phyloP scores from a whole-genome alignment of 2,113 vertebrate genomes.

The Lycaon pictus region DNA sequence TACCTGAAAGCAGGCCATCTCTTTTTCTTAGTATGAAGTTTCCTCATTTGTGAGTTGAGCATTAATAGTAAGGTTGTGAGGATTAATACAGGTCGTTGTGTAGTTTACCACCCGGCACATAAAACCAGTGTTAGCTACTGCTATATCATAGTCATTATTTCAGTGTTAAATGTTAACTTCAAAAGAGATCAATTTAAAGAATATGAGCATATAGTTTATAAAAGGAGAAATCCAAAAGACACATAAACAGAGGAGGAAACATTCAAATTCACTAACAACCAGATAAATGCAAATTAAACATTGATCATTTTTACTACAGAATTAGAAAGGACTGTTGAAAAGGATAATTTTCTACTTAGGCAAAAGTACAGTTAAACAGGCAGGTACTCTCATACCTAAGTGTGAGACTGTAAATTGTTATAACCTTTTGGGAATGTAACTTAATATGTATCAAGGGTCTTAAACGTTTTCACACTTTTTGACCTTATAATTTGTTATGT shows the following conservation, averaged over 20 bases:
- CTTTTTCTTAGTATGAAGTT: background rate
- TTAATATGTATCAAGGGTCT: background rate
- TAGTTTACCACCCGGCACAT: background rate
- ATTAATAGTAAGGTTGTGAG: conserved; percentile 29
- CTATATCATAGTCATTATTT: background rate
- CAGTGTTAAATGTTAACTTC: background rate
- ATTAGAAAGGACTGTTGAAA: conserved; percentile 12
- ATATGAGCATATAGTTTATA: background rate
- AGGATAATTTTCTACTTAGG: background rate
- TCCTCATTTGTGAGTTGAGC: conserved; percentile 8
- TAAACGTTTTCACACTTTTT: conserved; percentile 5
- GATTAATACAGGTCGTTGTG: background rate
- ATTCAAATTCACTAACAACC: background rate
- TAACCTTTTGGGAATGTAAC: background rate
- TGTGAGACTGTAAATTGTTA: background rate
- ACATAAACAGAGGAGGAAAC: background rate
- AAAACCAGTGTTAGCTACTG: background rate
- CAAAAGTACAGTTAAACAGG: background rate
- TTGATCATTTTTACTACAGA: background rate
- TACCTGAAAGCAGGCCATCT: background rate
- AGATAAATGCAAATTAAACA: conserved; percentile 26
- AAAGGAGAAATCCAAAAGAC: conserved; percentile 22
- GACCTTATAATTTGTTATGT: background rate
- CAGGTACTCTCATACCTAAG: background rate
- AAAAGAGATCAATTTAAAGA: conserved; percentile 8